phyloP scores from a whole-genome alignment of 1,140 invertebrate species.

The Euwallacea fornicatus region DNA sequence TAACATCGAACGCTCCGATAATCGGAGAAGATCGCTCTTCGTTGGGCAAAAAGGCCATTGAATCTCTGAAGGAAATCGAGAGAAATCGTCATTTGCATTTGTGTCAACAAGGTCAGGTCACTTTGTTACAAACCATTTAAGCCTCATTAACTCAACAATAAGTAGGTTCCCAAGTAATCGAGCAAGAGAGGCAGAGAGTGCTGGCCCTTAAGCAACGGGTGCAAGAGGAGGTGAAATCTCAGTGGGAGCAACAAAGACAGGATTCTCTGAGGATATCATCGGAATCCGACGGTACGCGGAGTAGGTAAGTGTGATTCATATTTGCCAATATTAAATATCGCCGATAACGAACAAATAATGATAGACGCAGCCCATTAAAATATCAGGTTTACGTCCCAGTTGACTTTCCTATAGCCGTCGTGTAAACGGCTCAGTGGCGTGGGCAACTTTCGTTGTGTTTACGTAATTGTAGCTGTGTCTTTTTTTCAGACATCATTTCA shows the following conservation, averaged over 20 bases:
- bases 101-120: constrained; percentile 78
- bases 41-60: constrained; percentile 80
- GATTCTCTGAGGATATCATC: constrained; percentile 73
- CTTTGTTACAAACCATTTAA: neutral
- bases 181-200: constrained; percentile 84
- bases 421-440: too few relatives aligned
- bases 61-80: constrained; percentile 87
- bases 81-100: constrained; percentile 83
- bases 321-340: neutral
- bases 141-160: neutral
- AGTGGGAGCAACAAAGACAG: constrained; percentile 77
- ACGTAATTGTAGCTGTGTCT: too few relatives aligned
- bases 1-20: constrained; percentile 77
- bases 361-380: too few relatives aligned
- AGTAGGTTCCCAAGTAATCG: constrained; percentile 84
- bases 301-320: constrained; percentile 43
- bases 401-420: too few relatives aligned
- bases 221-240: constrained; percentile 82
- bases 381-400: too few relatives aligned
- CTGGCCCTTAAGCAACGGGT: constrained; percentile 82
- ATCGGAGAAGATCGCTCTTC: constrained; percentile 55
- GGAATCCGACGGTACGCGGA: constrained; percentile 58
- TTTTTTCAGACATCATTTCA: too few relatives aligned
- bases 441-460: too few relatives aligned
- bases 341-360: too few relatives aligned